Evolutionary conservation across 2,113 vertebrate genomes (phyloP).

Genomic region (Tapirus terrestris): DNA sequence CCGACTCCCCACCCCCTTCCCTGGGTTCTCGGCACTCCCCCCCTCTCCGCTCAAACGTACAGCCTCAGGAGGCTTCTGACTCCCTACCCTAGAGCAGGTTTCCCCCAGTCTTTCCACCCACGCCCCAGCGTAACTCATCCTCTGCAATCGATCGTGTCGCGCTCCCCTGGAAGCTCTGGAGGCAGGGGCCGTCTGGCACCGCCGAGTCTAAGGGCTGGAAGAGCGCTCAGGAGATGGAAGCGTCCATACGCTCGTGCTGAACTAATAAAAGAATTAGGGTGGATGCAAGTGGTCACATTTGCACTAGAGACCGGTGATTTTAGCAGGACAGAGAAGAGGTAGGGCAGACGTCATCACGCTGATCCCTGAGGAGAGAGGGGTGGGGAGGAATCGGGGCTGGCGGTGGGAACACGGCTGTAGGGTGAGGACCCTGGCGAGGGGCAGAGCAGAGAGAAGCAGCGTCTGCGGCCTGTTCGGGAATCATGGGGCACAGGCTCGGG

Average conservation of each 20-base stretch:
- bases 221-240: background rate
- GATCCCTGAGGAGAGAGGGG: background rate
- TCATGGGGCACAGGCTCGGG: no score
- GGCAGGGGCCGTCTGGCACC: background rate
- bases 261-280: background rate
- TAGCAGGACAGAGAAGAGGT: background rate
- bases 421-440: fast-evolving
- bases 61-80: background rate
- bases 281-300: background rate
- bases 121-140: fast-evolving
- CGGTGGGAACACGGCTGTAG: background rate
- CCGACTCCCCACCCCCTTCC: no score
- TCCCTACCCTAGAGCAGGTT: no score
- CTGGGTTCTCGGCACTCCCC: background rate
- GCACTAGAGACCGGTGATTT: background rate
- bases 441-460: background rate
- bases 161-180: background rate
- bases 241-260: background rate
- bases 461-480: background rate
- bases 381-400: fast-evolving
- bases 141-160: no score
- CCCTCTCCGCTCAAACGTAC: background rate
- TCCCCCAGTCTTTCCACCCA: background rate
- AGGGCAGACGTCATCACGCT: no score
- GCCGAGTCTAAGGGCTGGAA: background rate